A percentile compares a stretch with the other conserved stretches of the same genome.
phyloP scores from a whole-genome alignment of 2,113 vertebrate species.

The Epinephelus lanceolatus region DNA sequence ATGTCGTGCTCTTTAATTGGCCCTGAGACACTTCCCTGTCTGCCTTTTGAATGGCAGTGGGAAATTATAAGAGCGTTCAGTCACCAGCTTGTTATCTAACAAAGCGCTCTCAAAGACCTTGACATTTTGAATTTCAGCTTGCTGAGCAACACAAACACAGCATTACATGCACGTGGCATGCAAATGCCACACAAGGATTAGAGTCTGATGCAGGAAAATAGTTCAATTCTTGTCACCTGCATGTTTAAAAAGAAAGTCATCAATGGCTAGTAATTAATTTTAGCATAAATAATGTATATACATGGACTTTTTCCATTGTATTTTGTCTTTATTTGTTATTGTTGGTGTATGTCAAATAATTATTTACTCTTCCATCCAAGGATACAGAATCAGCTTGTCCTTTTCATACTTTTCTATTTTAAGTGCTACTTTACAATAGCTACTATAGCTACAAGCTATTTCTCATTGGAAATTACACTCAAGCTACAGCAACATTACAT shows the following conservation, averaged over 20 bases:
- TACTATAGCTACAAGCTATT: neutral
- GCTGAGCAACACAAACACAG: constrained; percentile 4
- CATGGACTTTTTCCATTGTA: neutral
- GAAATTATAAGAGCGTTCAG: constrained; percentile 7
- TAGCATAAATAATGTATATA: neutral
- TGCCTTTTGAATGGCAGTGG: neutral
- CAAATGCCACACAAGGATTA: neutral
- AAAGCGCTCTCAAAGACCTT: constrained; percentile 19
- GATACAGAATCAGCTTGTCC: too few relatives aligned
- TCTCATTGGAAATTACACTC: neutral
- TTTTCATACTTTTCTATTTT: neutral
- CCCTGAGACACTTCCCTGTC: constrained; percentile 1
- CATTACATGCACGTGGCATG: neutral
- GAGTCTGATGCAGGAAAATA: neutral
- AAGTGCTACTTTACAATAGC: neutral
- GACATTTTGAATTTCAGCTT: constrained; percentile 42
- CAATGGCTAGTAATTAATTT: neutral
- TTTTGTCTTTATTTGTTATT: neutral
- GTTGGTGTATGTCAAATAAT: neutral
- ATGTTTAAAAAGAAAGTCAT: neutral
- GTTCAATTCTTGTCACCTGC: neutral
- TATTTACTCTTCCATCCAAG: too few relatives aligned
- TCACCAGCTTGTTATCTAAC: constrained; percentile 16
- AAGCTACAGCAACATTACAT: neutral
- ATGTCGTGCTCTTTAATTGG: constrained; percentile 20